Conservation (phyloP, 2,888 invertebrate species). For the Mechanitis mazaeus region DNA sequence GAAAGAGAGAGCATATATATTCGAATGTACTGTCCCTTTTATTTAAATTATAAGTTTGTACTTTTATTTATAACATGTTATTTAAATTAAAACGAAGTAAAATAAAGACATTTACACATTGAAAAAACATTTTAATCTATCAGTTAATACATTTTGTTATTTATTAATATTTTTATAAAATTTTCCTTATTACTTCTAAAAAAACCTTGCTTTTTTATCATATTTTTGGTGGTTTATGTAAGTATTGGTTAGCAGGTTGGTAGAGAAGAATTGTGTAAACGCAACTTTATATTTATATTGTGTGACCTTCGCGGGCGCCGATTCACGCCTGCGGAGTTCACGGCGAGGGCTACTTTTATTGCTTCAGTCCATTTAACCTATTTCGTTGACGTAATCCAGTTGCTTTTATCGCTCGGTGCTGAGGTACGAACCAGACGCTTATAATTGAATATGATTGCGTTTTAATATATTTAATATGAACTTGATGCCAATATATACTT, state of each 20-base stretch:
- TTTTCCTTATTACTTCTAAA: too few species aligned
- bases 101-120: slow-evolving; percentile 10
- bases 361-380: slow-evolving; percentile 64
- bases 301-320: slow-evolving; percentile 52
- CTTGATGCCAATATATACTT: too few species aligned
- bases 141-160: not conserved
- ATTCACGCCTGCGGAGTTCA: slow-evolving; percentile 51
- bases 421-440: slow-evolving; percentile 21
- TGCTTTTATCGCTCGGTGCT: slow-evolving; percentile 24
- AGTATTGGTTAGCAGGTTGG: not conserved
- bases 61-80: slow-evolving; percentile 9
- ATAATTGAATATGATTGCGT: slow-evolving; percentile 15
- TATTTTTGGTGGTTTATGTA: not conserved
- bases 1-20: slow-evolving; percentile 10
- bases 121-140: not conserved
- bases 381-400: slow-evolving; percentile 62
- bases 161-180: not conserved
- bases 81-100: slow-evolving; percentile 21
- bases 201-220: too few species aligned
- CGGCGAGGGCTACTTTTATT: slow-evolving; percentile 67
- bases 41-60: slow-evolving; percentile 12
- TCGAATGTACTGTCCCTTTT: slow-evolving; percentile 9
- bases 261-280: not conserved
- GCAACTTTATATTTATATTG: slow-evolving; percentile 17
- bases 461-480: slow-evolving; percentile 1